These are phyloP conservation scores for Macrophya annulata DNA, from an alignment of 2,888 invertebrate genomes.

Conservation along the genomic window DNA sequence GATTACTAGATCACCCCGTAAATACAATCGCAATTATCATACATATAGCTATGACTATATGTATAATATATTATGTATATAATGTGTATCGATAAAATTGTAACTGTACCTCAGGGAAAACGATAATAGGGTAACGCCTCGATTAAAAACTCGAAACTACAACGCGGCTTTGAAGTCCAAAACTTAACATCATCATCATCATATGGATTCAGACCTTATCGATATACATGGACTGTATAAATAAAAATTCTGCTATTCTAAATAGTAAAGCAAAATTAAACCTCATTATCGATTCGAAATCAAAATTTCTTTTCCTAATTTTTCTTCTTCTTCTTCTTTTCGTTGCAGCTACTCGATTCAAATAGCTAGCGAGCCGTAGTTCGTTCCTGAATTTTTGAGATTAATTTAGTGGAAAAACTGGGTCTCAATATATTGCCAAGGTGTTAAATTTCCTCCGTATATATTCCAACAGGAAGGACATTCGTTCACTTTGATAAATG, in stretches of 20 bases:
- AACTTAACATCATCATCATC: too few species aligned
- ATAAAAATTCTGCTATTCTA: too few species aligned
- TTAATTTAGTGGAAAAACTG: not conserved
- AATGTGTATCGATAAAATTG: not conserved
- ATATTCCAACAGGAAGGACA: not conserved
- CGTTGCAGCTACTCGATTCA: too few species aligned
- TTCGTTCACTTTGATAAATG: not conserved
- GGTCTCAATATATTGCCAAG: not conserved
- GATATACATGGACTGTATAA: too few species aligned
- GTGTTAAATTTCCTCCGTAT: not conserved
- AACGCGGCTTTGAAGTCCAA: too few species aligned
- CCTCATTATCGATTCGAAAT: not conserved
- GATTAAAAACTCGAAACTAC: not conserved
- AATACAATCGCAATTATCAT: not conserved
- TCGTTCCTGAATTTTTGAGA: not conserved
- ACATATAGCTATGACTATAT: too few species aligned
- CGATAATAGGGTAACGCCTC: constrained; percentile 27
- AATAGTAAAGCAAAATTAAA: too few species aligned
- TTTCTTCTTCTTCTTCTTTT: too few species aligned
- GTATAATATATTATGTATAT: too few species aligned
- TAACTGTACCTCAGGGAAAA: constrained; percentile 14
- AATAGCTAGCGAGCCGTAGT: too few species aligned
- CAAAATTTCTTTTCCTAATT: not conserved
- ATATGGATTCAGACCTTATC: too few species aligned
- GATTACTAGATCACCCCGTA: not conserved